Evolutionary conservation across 2,797 vertebrate species (phyloP).

Genomic region (Luscinia luscinia): DNA sequence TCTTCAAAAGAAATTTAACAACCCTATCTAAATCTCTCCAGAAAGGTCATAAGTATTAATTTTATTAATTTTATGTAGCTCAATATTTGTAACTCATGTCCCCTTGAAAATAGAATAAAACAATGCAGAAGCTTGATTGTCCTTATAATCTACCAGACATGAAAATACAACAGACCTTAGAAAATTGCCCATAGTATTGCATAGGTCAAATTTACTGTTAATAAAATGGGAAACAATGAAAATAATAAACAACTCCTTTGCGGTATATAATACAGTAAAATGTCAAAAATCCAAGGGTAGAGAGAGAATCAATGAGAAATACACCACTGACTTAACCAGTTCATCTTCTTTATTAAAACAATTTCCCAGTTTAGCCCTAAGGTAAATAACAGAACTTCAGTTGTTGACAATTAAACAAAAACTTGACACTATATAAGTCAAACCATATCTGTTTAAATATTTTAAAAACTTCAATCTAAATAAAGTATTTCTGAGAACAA

Average conservation of each 20-base stretch:
- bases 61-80: neutral
- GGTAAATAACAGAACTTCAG: neutral
- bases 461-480: neutral
- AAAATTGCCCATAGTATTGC: neutral
- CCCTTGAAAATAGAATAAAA: neutral
- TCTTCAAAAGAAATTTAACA: neutral
- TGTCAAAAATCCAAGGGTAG: accelerated
- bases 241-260: neutral
- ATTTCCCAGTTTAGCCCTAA: neutral
- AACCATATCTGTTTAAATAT: neutral
- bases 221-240: neutral
- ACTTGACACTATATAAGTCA: neutral
- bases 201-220: neutral
- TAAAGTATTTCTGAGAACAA: neutral
- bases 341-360: neutral
- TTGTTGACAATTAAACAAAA: neutral
- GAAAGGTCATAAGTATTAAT: neutral
- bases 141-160: neutral
- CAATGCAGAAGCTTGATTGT: neutral
- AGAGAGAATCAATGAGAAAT: neutral
- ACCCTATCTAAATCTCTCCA: neutral
- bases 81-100: neutral
- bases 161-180: neutral
- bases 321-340: neutral
- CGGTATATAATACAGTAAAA: accelerated